Evolutionary conservation across 2,888 invertebrate genomes (phyloP).

Genomic region (Drosophila prolongata): DNA sequence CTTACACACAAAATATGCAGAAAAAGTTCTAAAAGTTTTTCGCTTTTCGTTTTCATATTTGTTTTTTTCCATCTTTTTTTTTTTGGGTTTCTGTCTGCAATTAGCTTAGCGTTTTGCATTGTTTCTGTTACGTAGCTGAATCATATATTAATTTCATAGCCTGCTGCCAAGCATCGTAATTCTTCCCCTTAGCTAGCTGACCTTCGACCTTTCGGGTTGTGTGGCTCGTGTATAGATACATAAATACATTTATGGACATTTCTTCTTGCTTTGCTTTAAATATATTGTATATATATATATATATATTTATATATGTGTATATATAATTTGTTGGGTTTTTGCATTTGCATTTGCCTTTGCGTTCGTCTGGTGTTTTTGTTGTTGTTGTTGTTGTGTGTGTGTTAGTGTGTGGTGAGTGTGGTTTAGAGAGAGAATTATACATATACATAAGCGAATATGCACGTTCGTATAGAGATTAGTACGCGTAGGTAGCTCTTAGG

Average conservation of each 20-base stretch:
- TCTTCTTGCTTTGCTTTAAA: slow-evolving; percentile 61
- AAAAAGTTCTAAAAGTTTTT: slow-evolving; percentile 54
- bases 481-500: slow-evolving; percentile 79
- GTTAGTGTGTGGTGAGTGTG: slow-evolving; percentile 30
- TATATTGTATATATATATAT: slow-evolving; percentile 62
- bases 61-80: slow-evolving; percentile 5
- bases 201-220: slow-evolving; percentile 35
- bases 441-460: slow-evolving; percentile 46
- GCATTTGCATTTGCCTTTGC: slow-evolving; percentile 31
- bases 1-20: slow-evolving; percentile 50
- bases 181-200: slow-evolving; percentile 11
- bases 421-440: slow-evolving; percentile 39
- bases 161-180: slow-evolving; percentile 29
- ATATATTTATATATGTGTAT: slow-evolving; percentile 42
- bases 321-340: slow-evolving; percentile 47
- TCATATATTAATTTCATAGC: slow-evolving; percentile 39
- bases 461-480: slow-evolving; percentile 69
- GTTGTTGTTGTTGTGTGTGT: slow-evolving; percentile 40
- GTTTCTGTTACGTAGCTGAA: slow-evolving; percentile 58
- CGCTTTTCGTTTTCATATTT: slow-evolving; percentile 13
- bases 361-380: slow-evolving; percentile 5
- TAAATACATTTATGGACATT: slow-evolving; percentile 80
- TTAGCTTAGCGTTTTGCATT: slow-evolving; percentile 49
- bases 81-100: slow-evolving; percentile 32
- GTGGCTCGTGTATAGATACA: slow-evolving; percentile 76